Evolutionary conservation across 2,113 vertebrate species (phyloP).

Genomic region (Danionella cerebrum): DNA sequence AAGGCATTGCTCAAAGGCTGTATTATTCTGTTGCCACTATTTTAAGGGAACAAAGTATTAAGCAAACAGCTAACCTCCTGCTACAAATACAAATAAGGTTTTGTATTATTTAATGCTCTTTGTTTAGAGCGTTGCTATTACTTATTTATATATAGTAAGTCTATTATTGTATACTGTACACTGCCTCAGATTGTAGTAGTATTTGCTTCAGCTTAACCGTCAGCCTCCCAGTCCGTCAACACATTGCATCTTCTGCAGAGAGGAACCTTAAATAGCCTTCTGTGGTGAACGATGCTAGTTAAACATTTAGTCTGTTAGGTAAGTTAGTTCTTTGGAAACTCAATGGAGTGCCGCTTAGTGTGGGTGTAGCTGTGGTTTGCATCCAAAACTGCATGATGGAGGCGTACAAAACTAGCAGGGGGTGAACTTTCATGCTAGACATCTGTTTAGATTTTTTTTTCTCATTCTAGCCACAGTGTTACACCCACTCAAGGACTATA

Average conservation of each 20-base stretch:
- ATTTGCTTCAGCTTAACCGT: not conserved
- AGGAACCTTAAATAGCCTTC: not conserved
- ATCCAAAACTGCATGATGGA: conserved; percentile 3
- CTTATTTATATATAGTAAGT: too few species aligned
- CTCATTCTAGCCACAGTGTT: not conserved
- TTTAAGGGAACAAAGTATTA: too few species aligned
- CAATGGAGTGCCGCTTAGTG: not conserved
- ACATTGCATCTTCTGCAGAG: not conserved
- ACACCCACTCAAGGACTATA: not conserved
- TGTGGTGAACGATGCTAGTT: not conserved
- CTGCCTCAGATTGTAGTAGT: not conserved
- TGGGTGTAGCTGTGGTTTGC: conserved; percentile 11
- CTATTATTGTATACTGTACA: not conserved
- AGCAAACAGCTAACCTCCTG: too few species aligned
- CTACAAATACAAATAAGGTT: too few species aligned
- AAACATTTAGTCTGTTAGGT: conserved; percentile 1
- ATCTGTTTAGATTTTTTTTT: conserved; percentile 8
- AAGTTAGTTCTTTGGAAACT: conserved; percentile 8
- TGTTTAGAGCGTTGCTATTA: too few species aligned
- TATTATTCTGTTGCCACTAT: too few species aligned
- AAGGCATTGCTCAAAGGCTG: too few species aligned
- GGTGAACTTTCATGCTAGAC: conserved; percentile 13
- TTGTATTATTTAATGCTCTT: too few species aligned
- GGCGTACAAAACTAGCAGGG: conserved; percentile 23
- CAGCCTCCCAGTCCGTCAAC: not conserved